Evolutionary conservation across 2,888 invertebrate species (phyloP).

Genomic region (Apotomis betuletana): DNA sequence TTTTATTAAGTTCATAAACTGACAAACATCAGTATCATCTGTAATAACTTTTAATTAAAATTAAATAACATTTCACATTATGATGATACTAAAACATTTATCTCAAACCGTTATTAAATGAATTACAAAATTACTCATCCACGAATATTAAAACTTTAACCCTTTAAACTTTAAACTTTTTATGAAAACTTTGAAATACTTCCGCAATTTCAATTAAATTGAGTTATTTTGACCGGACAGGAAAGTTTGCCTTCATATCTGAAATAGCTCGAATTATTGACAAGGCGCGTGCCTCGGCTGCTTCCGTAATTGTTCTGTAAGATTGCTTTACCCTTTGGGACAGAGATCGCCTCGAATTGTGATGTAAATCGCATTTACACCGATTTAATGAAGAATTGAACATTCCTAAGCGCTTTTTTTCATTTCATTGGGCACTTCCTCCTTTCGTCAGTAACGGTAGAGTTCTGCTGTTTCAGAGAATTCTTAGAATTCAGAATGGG

Average conservation of each 20-base stretch:
- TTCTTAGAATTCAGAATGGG: too few relatives aligned
- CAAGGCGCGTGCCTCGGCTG: slow-evolving; percentile 44
- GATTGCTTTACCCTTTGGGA: slow-evolving; percentile 43
- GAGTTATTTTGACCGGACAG: slow-evolving; percentile 34
- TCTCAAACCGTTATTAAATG: background rate
- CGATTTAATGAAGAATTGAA: slow-evolving; percentile 11
- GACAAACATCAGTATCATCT: too few relatives aligned
- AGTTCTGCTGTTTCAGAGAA: too few relatives aligned
- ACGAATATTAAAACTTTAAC: background rate
- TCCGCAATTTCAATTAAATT: slow-evolving; percentile 8
- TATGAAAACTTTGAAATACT: background rate
- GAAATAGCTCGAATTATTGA: slow-evolving; percentile 55
- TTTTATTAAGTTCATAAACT: too few relatives aligned
- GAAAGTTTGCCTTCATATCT: slow-evolving; percentile 47
- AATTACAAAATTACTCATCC: background rate
- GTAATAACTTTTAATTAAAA: too few relatives aligned
- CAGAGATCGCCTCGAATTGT: slow-evolving; percentile 12
- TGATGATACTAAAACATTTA: background rate
- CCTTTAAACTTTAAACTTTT: too few relatives aligned
- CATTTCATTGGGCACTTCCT: too few relatives aligned
- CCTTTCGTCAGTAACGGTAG: too few relatives aligned
- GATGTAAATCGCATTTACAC: slow-evolving; percentile 11
- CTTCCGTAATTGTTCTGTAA: slow-evolving; percentile 50
- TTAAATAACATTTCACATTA: too few relatives aligned
- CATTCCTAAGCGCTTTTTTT: background rate